Conservation (phyloP, 2,888 invertebrate genomes). For the Matsumyia berberina region DNA sequence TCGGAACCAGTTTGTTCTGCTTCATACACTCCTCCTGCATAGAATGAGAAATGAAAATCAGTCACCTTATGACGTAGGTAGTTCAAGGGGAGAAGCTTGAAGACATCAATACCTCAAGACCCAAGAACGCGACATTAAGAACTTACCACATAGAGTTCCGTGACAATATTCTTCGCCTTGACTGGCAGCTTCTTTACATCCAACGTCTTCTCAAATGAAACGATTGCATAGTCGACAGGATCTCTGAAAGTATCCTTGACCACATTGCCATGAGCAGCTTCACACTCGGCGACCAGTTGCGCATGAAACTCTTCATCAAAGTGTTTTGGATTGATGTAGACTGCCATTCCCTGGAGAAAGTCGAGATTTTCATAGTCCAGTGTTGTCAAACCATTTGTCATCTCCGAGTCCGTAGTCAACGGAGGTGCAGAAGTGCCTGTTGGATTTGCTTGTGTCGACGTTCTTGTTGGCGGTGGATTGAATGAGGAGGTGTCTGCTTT, state of each 20-base stretch:
- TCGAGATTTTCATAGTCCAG: slow-evolving; percentile 82
- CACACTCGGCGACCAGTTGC: slow-evolving; percentile 85
- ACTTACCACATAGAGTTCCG: slow-evolving; percentile 82
- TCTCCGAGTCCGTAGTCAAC: slow-evolving; percentile 77
- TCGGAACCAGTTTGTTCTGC: slow-evolving; percentile 86
- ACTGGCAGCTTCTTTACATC: slow-evolving; percentile 79
- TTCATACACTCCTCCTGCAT: slow-evolving; percentile 84
- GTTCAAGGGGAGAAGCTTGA: too few relatives aligned
- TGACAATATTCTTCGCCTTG: slow-evolving; percentile 81
- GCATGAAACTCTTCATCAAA: slow-evolving; percentile 84
- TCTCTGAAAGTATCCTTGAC: slow-evolving; percentile 85
- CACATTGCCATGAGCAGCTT: slow-evolving; percentile 86
- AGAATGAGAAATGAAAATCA: neutral
- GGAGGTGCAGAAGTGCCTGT: slow-evolving; percentile 21
- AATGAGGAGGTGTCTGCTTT: slow-evolving; percentile 23
- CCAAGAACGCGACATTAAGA: too few relatives aligned
- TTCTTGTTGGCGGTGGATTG: slow-evolving; percentile 28
- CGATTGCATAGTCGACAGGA: slow-evolving; percentile 88
- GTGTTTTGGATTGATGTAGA: slow-evolving; percentile 84
- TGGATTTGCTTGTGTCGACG: slow-evolving; percentile 31
- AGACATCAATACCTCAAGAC: too few relatives aligned
- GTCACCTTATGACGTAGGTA: too few relatives aligned
- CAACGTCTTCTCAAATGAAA: slow-evolving; percentile 85
- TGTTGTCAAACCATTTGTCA: slow-evolving; percentile 76
- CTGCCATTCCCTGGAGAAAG: slow-evolving; percentile 80